Evolutionary conservation across 2,113 vertebrate species (phyloP).

Genomic region (Anser cygnoides): DNA sequence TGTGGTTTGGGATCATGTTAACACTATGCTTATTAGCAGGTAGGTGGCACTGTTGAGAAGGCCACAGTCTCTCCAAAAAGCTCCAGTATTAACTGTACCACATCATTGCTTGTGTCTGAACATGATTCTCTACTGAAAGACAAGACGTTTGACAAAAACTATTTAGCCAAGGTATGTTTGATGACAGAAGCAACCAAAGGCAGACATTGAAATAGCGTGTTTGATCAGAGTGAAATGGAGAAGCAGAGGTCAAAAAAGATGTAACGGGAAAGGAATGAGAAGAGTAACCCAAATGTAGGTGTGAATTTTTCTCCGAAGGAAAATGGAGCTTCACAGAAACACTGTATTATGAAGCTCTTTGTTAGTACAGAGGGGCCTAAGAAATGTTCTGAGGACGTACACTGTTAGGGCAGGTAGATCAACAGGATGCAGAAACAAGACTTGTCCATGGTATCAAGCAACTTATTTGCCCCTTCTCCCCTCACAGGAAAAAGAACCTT

Average conservation of each 20-base stretch:
- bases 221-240: not conserved
- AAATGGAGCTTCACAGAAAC: not conserved
- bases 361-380: not conserved
- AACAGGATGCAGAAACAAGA: not conserved
- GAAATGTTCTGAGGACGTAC: not conserved
- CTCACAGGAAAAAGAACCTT: not conserved
- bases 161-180: not conserved
- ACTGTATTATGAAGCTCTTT: not conserved
- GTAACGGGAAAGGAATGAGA: not conserved
- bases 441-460: not conserved
- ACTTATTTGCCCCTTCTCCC: not conserved
- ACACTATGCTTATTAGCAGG: not conserved
- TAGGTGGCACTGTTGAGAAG: not conserved
- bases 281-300: not conserved
- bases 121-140: not conserved
- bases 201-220: not conserved
- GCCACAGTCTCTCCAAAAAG: too few species aligned
- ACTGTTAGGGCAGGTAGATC: not conserved
- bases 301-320: not conserved
- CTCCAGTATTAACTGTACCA: not conserved
- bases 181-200: not conserved
- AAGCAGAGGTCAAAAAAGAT: not conserved
- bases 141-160: not conserved
- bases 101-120: not conserved
- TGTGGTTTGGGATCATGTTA: not conserved